A percentile compares a stretch with the other conserved stretches of the same genome.
These are phyloP conservation scores for Drosophila gaucha DNA, from an alignment of 2,888 invertebrate genomes.

Conservation along the genomic window DNA sequence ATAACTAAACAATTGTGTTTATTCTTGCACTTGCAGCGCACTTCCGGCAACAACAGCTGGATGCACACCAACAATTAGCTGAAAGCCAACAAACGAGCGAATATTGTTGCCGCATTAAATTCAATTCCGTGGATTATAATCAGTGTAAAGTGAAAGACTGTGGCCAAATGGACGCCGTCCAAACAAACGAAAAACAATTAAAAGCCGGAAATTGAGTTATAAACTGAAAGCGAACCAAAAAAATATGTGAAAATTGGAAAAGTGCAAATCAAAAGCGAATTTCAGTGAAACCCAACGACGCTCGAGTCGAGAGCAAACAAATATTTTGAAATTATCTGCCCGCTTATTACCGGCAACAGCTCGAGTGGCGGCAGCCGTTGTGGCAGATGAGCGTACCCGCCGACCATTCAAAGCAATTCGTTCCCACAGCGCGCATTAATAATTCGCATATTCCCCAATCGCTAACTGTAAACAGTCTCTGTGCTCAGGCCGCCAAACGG, in stretches of 20 bases:
- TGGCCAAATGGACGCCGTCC: conserved; percentile 25
- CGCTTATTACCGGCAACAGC: conserved; percentile 40
- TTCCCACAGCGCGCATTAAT: conserved; percentile 43
- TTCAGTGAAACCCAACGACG: conserved; percentile 36
- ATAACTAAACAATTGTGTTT: conserved; percentile 57
- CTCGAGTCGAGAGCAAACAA: conserved; percentile 40
- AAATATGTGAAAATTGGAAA: conserved; percentile 49
- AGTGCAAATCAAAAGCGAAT: conserved; percentile 55
- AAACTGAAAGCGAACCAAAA: conserved; percentile 43
- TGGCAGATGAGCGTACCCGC: conserved; percentile 56
- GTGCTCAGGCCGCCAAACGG: conserved; percentile 23
- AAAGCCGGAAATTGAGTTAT: conserved; percentile 59
- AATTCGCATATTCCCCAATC: conserved; percentile 49
- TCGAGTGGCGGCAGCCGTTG: conserved; percentile 29
- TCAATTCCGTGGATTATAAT: conserved; percentile 35
- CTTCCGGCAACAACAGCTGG: conserved; percentile 73
- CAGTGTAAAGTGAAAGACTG: conserved; percentile 29
- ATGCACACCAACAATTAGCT: conserved; percentile 44
- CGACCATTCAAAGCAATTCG: conserved; percentile 29
- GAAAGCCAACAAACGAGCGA: background rate
- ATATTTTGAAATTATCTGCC: conserved; percentile 69
- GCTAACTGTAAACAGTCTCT: conserved; percentile 32
- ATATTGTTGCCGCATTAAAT: conserved; percentile 19
- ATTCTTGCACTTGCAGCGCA: conserved; percentile 67
- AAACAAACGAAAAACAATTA: conserved; percentile 37